phyloP scores from a whole-genome alignment of 2,797 vertebrate genomes.

The Pagetopsis macropterus region DNA sequence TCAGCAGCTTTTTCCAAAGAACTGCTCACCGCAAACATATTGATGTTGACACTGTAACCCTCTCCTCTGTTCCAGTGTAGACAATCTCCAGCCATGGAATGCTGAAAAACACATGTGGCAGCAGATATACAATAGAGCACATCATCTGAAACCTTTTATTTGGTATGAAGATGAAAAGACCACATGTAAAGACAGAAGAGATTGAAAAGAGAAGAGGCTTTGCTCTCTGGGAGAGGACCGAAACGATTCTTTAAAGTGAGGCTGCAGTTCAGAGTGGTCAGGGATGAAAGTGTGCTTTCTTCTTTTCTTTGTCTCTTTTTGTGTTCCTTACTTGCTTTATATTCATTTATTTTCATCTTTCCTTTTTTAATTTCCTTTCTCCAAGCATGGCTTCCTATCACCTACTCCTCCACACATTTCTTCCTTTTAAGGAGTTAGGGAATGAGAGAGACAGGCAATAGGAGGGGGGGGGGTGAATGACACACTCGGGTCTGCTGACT shows the following conservation, averaged over 20 bases:
- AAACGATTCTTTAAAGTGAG: conserved; percentile 41
- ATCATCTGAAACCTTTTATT: conserved; percentile 81
- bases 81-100: conserved; percentile 60
- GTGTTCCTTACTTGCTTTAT: conserved; percentile 8
- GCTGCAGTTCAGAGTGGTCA: conserved; percentile 11
- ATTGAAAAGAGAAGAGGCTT: conserved; percentile 12
- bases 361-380: conserved; percentile 23
- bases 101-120: conserved; percentile 41
- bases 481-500: conserved; percentile 70
- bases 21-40: conserved; percentile 34
- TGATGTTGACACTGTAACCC: conserved; percentile 69
- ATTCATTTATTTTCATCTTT: conserved; percentile 30
- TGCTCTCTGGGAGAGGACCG: conserved; percentile 29
- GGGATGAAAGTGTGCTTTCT: conserved; percentile 24
- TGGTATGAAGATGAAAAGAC: conserved; percentile 62
- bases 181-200: conserved; percentile 33
- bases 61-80: conserved; percentile 54
- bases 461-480: conserved; percentile 51
- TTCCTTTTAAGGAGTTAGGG: conserved; percentile 80
- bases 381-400: conserved; percentile 47
- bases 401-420: conserved; percentile 54
- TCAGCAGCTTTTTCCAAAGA: conserved; percentile 51
- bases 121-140: conserved; percentile 67
- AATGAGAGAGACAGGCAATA: conserved; percentile 46
- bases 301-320: conserved; percentile 21